Conservation (phyloP, 2,113 vertebrate species). For the Poeciliopsis prolifica region DNA sequence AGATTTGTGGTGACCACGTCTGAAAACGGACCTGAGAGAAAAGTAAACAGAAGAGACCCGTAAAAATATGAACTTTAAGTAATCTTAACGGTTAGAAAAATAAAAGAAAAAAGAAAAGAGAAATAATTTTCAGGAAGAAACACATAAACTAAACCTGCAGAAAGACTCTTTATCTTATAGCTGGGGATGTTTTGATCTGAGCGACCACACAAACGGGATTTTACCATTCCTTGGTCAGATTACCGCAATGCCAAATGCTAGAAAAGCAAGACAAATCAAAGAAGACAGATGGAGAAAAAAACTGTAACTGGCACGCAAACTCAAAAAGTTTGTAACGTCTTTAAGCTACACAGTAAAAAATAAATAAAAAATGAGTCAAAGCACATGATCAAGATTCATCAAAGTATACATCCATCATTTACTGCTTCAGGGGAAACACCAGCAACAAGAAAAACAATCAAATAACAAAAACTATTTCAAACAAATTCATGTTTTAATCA, state of each 20-base stretch:
- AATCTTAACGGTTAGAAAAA: not conserved
- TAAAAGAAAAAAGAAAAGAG: not conserved
- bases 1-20: conserved; percentile 97
- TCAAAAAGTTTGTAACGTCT: conserved; percentile 9
- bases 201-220: not conserved
- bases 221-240: not conserved
- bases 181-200: not conserved
- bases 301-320: conserved; percentile 8
- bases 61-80: not conserved
- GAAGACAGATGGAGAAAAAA: conserved; percentile 14
- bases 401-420: conserved; percentile 20
- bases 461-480: not conserved
- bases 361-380: conserved; percentile 4
- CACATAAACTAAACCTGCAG: not conserved
- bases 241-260: conserved; percentile 15
- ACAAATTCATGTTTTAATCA: not conserved
- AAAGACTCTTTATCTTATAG: not conserved
- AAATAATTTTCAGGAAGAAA: not conserved
- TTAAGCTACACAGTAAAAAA: conserved; percentile 1
- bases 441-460: not conserved
- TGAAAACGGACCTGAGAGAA: conserved; percentile 92
- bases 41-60: not conserved
- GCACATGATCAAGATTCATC: conserved; percentile 7
- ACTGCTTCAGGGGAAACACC: not conserved
- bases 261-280: conserved; percentile 14